phyloP scores from a whole-genome alignment of 2,888 invertebrate genomes.

The Parthenolecanium corni region DNA sequence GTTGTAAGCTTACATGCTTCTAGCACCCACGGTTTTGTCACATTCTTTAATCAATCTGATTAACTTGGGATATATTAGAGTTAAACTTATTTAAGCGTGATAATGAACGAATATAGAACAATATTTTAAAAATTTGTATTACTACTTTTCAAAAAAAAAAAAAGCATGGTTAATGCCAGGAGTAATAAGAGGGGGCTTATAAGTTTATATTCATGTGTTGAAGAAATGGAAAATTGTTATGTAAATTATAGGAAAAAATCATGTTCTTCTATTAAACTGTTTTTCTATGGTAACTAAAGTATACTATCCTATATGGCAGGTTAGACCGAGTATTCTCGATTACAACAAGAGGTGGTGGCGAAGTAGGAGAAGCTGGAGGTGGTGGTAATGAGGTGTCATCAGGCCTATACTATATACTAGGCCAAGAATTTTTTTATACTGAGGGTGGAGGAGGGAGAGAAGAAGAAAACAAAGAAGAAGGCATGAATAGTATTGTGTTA shows the following conservation, averaged over 20 bases:
- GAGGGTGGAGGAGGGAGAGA: no score
- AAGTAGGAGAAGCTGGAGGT: no score
- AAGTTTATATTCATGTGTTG: neutral
- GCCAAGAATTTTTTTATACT: no score
- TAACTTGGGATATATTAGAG: conserved; percentile 20
- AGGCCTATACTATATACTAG: no score
- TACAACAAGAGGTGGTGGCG: no score
- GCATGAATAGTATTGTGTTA: no score
- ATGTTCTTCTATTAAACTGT: no score
- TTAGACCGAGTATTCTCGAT: no score
- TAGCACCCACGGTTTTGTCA: conserved; percentile 4
- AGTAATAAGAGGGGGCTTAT: neutral
- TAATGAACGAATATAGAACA: conserved; percentile 6
- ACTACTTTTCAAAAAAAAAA: neutral
- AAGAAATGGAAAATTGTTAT: neutral
- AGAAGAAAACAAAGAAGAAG: no score
- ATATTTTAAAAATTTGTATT: conserved; percentile 10
- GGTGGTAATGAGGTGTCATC: no score
- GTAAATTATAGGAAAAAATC: neutral
- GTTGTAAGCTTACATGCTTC: conserved; percentile 16
- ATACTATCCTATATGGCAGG: no score
- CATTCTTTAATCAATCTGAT: conserved; percentile 26
- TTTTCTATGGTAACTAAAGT: no score
- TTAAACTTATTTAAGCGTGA: conserved; percentile 2
- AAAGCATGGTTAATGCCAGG: neutral